Base-by-base conservation (phyloP, 2,888 invertebrate species). In the Empis livida region DNA sequence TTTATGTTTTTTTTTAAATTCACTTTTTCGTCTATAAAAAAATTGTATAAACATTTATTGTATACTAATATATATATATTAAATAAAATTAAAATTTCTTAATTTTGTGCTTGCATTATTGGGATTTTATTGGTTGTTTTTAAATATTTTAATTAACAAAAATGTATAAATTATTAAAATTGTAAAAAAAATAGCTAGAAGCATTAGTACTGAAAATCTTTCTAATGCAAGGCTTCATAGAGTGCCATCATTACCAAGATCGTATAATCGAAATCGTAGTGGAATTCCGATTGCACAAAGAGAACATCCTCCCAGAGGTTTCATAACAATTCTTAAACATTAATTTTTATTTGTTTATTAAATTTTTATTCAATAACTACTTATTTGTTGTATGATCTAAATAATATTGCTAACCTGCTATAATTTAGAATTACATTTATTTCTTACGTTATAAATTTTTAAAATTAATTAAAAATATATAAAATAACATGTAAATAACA, bases 201-300 rank as follows among this genome's bases (percentile, higher is more conserved):
- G 57, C 50, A 50, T 56, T 67, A 78, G 77, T 65, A 76, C 75
- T 58, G 78, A 78, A 69, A 78, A 77, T 67, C 70, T 78, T 52
- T 67, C 71, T 62, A 69, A 62, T 51, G 65, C 72, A 58, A 72
- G 71, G 54, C 66, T 77, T 55, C 74, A 73, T 62, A 71, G 76
- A 58, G 74, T 72, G 59, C 76, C 77, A 59, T 76, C 77, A 56
- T 68, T 77, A 59, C 75, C 77, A 58, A 69, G 76, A 59, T 74
- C 72, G 58, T 76, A 76, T 64, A 52, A 50, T 52, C 71, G 75
- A 54, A 77, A 76, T 62, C 74, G 76, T 56, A 73, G 73, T 64
- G 76, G 76, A 61, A 78, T 78, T 59, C 77, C 77, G 53, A 74
- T 78, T 44, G 58, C 59, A 45, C 57, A 56, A 48, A 54, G 56